These are phyloP conservation scores for Melikaiella ostensackeni DNA, from an alignment of 2,888 invertebrate genomes.

Conservation along the genomic window DNA sequence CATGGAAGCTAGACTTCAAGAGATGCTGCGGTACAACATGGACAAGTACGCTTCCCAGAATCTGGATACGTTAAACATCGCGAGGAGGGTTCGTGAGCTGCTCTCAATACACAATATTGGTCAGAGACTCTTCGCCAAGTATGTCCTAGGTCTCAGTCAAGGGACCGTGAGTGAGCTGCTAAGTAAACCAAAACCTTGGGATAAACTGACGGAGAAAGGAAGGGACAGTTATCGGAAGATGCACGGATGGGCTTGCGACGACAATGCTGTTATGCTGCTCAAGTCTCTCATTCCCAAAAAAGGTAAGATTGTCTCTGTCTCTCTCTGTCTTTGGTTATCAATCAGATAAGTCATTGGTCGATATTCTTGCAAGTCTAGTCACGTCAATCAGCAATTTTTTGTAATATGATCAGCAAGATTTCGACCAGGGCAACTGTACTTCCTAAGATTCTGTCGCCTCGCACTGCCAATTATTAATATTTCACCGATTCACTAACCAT, in stretches of 20 bases:
- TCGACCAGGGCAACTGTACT: conserved; percentile 41
- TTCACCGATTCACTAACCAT: conserved; percentile 71
- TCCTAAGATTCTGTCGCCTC: conserved; percentile 66
- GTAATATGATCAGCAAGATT: conserved; percentile 18
- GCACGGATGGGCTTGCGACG: conserved; percentile 99
- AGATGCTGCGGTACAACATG: conserved; percentile 96
- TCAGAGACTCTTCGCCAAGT: conserved; percentile 98
- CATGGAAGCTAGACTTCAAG: conserved; percentile 95
- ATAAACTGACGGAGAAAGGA: conserved; percentile 99
- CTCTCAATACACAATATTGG: conserved; percentile 99
- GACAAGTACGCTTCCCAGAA: conserved; percentile 96
- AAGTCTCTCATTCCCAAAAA: conserved; percentile 99
- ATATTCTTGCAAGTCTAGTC: conserved; percentile 16
- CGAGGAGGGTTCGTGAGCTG: conserved; percentile 94
- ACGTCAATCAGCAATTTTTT: conserved; percentile 41
- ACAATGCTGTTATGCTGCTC: conserved; percentile 96
- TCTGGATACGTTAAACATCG: conserved; percentile 96
- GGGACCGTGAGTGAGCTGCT: conserved; percentile 99
- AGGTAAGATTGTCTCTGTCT: conserved; percentile 83
- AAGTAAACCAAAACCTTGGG: conserved; percentile 99
- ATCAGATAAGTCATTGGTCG: conserved; percentile 22
- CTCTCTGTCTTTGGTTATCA: conserved; percentile 41
- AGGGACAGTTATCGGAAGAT: conserved; percentile 99
- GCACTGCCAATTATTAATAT: conserved; percentile 74
- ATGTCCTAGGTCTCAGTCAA: conserved; percentile 96